These are phyloP conservation scores for Troides oblongomaculatus DNA, from an alignment of 2,888 invertebrate genomes.

Conservation along the genomic window DNA sequence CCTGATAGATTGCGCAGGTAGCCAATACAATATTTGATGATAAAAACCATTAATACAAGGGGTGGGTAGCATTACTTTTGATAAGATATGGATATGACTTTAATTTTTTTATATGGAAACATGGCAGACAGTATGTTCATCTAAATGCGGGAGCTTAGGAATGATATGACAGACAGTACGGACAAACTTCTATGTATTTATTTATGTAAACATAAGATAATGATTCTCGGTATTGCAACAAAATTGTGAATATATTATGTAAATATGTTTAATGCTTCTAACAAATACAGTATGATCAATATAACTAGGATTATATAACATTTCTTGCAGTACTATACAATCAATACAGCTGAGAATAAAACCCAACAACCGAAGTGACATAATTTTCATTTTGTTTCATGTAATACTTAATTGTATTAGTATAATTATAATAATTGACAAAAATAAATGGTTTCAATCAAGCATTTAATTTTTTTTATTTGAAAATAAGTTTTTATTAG, in stretches of 20 bases:
- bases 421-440: not conserved
- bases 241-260: no score
- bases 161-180: no score
- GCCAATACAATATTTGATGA: not conserved
- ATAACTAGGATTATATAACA: not conserved
- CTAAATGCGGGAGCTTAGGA: no score
- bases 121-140: not conserved
- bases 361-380: not conserved
- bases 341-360: not conserved
- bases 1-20: no score
- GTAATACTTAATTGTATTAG: conserved; percentile 1
- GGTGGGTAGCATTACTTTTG: no score
- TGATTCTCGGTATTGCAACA: no score
- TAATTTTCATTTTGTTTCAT: not conserved
- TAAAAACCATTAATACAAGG: not conserved
- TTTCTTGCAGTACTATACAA: not conserved
- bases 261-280: not conserved
- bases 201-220: no score
- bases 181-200: no score
- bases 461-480: not conserved
- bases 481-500: no score
- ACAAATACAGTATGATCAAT: not conserved
- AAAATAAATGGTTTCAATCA: not conserved
- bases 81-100: no score
- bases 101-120: not conserved